These are phyloP conservation scores for Phalanger gymnotis DNA, from an alignment of 2,797 vertebrate species.

Conservation along the genomic window DNA sequence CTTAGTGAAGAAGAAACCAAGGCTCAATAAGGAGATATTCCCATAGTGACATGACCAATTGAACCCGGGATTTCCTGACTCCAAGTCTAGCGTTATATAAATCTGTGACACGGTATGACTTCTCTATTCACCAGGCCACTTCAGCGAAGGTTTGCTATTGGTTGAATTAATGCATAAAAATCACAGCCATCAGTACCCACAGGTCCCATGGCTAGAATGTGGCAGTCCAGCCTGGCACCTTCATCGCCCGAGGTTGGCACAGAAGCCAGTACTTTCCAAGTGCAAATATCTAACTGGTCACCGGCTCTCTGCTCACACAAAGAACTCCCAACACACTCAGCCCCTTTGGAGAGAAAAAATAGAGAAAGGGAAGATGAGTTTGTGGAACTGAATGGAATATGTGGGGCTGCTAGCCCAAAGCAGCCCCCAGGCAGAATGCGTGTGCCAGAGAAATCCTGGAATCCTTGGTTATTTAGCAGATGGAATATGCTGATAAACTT, in stretches of 20 bases:
- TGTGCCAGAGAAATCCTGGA: conserved; percentile 5
- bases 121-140: neutral
- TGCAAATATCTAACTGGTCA: neutral
- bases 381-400: neutral
- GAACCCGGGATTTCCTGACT: conserved; percentile 15
- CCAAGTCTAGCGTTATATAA: neutral
- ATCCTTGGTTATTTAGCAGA: conserved; percentile 4
- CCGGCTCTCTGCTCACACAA: neutral
- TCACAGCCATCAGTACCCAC: too few relatives aligned
- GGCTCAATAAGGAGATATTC: conserved; percentile 50
- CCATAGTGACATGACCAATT: conserved; percentile 49
- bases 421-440: conserved; percentile 31
- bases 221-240: neutral
- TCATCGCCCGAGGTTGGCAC: neutral
- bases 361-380: neutral
- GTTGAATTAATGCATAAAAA: neutral
- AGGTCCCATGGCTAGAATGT: neutral
- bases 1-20: conserved; percentile 55
- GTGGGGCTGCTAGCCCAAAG: conserved; percentile 1
- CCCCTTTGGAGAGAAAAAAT: neutral
- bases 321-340: neutral
- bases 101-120: neutral
- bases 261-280: neutral
- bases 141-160: neutral
- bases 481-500: neutral